phyloP scores from a whole-genome alignment of 2,113 vertebrate species.

The Bambusicola thoracicus region DNA sequence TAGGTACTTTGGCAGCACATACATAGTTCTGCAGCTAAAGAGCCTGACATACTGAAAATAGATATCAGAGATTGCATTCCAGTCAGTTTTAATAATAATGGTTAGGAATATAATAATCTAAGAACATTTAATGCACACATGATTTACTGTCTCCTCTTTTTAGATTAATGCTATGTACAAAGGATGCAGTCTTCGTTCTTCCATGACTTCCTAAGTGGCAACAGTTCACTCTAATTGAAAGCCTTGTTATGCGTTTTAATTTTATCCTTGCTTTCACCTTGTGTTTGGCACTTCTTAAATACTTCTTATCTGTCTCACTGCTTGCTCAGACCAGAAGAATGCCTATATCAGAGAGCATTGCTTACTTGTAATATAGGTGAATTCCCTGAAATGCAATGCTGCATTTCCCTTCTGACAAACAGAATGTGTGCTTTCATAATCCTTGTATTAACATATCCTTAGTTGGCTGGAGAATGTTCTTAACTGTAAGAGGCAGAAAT shows the following conservation, averaged over 20 bases:
- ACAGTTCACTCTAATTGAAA: not conserved
- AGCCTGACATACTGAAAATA: constrained; percentile 29
- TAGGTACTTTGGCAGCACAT: constrained; percentile 55
- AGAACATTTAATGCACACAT: constrained; percentile 19
- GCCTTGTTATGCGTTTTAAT: constrained; percentile 35
- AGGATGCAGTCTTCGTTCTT: constrained; percentile 25
- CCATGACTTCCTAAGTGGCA: not conserved
- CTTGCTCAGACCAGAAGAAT: not conserved
- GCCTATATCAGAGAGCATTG: not conserved
- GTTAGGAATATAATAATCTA: constrained; percentile 29
- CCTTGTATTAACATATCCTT: not conserved
- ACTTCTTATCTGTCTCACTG: not conserved
- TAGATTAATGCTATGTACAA: constrained; percentile 2
- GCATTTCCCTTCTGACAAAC: not conserved
- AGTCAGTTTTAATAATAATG: constrained; percentile 37
- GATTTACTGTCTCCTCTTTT: constrained; percentile 25
- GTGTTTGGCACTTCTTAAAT: not conserved
- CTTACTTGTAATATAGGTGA: not conserved
- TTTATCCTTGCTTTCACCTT: constrained; percentile 20
- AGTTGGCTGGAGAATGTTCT: not conserved
- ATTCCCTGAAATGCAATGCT: not conserved
- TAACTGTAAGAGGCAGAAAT: not conserved
- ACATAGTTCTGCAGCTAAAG: constrained; percentile 16
- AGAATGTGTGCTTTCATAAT: not conserved
- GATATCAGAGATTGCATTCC: constrained; percentile 23